Conservation (phyloP, 2,113 vertebrate genomes). For the Mastomys natalensis region DNA sequence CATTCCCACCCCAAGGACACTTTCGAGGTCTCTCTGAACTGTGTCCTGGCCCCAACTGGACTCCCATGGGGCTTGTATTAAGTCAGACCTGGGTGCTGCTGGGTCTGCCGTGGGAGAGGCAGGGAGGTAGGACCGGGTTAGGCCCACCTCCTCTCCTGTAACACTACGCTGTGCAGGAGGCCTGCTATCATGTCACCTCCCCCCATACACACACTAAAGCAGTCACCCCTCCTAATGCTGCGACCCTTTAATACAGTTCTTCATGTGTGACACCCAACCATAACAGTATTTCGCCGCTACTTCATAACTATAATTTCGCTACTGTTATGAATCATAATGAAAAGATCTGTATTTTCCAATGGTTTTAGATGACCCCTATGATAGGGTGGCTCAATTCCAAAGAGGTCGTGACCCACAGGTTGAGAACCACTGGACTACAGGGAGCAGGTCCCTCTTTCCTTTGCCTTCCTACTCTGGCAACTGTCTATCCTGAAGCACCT, state of each 20-base stretch:
- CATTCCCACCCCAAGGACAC: neutral
- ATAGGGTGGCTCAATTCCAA: neutral
- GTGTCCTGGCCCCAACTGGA: neutral
- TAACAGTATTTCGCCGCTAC: neutral
- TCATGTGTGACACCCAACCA: neutral
- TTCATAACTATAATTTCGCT: neutral
- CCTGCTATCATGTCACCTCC: rapidly evolving
- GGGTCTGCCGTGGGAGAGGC: neutral
- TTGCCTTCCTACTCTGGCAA: neutral
- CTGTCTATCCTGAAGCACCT: neutral
- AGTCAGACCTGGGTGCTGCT: neutral
- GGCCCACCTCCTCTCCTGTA: neutral
- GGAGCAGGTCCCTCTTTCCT: neutral
- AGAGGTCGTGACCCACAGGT: neutral
- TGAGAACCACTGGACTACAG: neutral
- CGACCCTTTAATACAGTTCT: neutral
- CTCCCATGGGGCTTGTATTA: no score
- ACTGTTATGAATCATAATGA: neutral
- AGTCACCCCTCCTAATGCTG: neutral
- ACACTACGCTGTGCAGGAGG: neutral
- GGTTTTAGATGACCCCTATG: neutral
- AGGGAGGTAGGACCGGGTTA: neutral
- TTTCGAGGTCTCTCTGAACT: neutral
- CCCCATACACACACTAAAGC: neutral
- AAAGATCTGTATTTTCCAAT: neutral